phyloP scores from a whole-genome alignment of 2,113 vertebrate genomes.

The Osmerus mordax region DNA sequence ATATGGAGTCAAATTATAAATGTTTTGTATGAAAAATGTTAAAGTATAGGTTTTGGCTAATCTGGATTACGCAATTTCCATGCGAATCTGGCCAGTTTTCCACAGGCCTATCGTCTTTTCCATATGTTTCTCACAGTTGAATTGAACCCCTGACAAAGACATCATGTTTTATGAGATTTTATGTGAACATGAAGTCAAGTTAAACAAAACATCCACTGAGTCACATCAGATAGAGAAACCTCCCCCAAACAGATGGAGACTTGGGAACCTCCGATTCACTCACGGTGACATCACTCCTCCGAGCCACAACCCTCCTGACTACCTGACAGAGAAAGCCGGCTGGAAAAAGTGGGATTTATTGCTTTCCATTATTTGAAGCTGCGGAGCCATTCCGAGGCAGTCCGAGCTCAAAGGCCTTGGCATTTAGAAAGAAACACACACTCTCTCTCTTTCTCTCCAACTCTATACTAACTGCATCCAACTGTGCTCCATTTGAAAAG shows the following conservation, averaged over 20 bases:
- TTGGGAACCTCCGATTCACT: conserved; percentile 7
- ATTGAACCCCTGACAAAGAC: background rate
- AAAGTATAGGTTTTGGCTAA: background rate
- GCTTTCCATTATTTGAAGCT: conserved; percentile 32
- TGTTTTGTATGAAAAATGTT: background rate
- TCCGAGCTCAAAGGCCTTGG: conserved; percentile 28
- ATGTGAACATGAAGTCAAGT: background rate
- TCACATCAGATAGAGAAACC: background rate
- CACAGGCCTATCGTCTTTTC: background rate
- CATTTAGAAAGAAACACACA: conserved; percentile 44
- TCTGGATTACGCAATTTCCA: background rate
- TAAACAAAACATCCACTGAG: background rate
- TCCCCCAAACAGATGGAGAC: background rate
- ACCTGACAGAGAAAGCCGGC: conserved; percentile 17
- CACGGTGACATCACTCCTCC: background rate
- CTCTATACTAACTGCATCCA: conserved; percentile 23
- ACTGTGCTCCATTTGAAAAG: conserved; percentile 6
- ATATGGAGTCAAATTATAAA: background rate
- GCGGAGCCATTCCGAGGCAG: conserved; percentile 33
- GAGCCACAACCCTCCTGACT: background rate
- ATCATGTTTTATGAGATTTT: background rate
- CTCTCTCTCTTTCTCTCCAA: conserved; percentile 6
- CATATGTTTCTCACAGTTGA: background rate
- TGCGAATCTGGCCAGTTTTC: background rate
- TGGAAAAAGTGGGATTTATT: conserved; percentile 40